These are phyloP conservation scores for Carassius gibelio DNA, from an alignment of 2,113 vertebrate species.

Conservation along the genomic window DNA sequence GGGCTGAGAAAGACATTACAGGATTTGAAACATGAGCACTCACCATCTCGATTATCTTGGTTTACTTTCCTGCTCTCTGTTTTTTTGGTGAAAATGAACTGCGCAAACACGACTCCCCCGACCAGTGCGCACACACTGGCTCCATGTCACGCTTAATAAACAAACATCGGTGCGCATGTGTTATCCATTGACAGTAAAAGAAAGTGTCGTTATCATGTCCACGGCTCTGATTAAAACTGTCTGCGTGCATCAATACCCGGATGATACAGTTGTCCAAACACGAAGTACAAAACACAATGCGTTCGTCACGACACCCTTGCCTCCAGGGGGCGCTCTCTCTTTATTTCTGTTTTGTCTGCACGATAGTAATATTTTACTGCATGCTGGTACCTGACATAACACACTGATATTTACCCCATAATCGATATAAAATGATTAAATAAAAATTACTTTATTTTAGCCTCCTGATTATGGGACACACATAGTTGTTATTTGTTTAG, in stretches of 20 bases:
- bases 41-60: constrained; percentile 96
- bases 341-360: no score
- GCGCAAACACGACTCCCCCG: constrained; percentile 87
- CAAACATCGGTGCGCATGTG: background rate
- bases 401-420: no score
- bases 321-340: background rate
- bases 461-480: no score
- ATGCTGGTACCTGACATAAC: no score
- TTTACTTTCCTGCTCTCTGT: constrained; percentile 94
- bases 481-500: no score
- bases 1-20: constrained; percentile 40
- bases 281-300: background rate
- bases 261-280: background rate
- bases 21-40: constrained; percentile 58
- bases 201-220: background rate
- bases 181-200: no score
- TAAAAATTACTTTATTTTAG: no score
- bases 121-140: constrained; percentile 86
- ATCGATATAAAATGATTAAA: no score
- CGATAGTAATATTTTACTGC: no score
- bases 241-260: background rate
- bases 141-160: constrained; percentile 66
- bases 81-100: constrained; percentile 94
- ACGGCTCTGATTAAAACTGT: background rate
- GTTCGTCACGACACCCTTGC: background rate